Base-by-base conservation (phyloP, 2,113 vertebrate species). In the Tachycineta bicolor region DNA sequence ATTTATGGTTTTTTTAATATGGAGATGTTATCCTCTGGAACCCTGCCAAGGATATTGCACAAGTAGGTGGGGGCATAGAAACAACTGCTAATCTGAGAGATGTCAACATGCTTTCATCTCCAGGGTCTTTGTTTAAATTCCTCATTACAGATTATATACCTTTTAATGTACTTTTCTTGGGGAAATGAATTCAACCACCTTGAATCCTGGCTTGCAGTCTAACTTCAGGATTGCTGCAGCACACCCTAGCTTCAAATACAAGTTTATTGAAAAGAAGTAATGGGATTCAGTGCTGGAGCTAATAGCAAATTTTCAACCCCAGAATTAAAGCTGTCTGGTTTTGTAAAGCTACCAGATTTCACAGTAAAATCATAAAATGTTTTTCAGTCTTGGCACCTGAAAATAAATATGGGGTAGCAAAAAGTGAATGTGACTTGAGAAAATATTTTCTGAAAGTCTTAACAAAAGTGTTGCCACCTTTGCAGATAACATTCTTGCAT, bases 121-220 rank as follows among this genome's bases (percentile, higher is more conserved):
- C 41, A 62, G 25, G 10, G 46, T 89, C 74, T 95, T 75, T 87
- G 83, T 89, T 93, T 94, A 94, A 96, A 89, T 90, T 91, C n/a
- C 46, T 87, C 60, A 25, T 76, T 79, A 41, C 14, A 73, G 65
- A 76, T 87, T 89, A 79, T 84, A 67, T 59, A 69, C 15, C 11
- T 25, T 14, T 79, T 49, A 75, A 76, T 18, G 12, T 41, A 74
- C 83, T 79, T 89, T 87, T 73, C 74, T 29, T 77, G 67, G 33
- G 73, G 19, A 62, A 23, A 59, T 39, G 2, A 79, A 93, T 65
- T 69, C 85, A 83, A 65, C 10, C 46, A 62, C 49, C 67, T 79
- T 77, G 43, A 87, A n/a, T 74, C 33, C 59, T 67, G 50, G 31
- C 33, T 77, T 84, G 53, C 47, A 55, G 19, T 55, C 55, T 63